Conservation (phyloP, 1,140 invertebrate genomes). For the Sesamia nonagrioides region DNA sequence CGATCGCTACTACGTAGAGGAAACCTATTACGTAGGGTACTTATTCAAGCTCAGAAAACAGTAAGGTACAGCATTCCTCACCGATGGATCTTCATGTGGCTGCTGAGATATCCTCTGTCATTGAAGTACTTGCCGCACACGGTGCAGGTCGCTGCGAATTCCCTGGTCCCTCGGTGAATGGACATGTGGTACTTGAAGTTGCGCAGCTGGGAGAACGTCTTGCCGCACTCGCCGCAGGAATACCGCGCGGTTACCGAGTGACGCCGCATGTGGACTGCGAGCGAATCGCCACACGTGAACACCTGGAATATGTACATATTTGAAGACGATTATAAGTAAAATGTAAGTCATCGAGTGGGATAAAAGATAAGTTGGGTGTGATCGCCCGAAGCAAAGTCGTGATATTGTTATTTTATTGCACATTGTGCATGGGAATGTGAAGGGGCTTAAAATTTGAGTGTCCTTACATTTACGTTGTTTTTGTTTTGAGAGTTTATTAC, state of each 20-base stretch:
- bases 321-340: too few relatives aligned
- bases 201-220: conserved; percentile 92
- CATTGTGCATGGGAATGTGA: too few relatives aligned
- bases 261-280: conserved; percentile 60
- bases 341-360: too few relatives aligned
- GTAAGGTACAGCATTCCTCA: conserved; percentile 48
- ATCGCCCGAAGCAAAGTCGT: too few relatives aligned
- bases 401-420: too few relatives aligned
- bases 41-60: too few relatives aligned
- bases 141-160: conserved; percentile 92
- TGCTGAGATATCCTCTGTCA: conserved; percentile 92
- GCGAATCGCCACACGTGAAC: conserved; percentile 60
- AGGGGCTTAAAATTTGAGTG: too few relatives aligned
- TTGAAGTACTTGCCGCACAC: conserved; percentile 94
- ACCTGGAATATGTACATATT: conserved; percentile 53
- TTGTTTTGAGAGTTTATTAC: neutral
- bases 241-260: conserved; percentile 87
- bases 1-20: too few relatives aligned
- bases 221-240: conserved; percentile 92
- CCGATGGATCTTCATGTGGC: conserved; percentile 93
- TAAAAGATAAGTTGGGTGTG: too few relatives aligned
- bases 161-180: conserved; percentile 92
- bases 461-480: neutral
- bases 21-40: too few relatives aligned
- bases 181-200: conserved; percentile 93